phyloP scores from a whole-genome alignment of 2,797 vertebrate genomes.

The Mycteria americana region DNA sequence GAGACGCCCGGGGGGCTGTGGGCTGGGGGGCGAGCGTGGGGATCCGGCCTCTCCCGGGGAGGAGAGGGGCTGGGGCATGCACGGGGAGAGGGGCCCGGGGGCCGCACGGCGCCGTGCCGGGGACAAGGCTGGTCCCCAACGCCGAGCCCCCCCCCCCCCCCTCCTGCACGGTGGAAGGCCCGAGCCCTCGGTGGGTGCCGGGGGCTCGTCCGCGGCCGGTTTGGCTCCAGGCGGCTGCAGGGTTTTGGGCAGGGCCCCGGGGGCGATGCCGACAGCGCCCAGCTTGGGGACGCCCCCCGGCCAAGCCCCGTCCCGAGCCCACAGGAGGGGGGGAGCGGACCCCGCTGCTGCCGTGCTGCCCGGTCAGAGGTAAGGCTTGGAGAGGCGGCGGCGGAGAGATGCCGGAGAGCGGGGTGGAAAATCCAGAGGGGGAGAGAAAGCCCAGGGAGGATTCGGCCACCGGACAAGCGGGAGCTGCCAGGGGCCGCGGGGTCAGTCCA shows the following conservation, averaged over 20 bases:
- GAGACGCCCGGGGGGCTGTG: neutral
- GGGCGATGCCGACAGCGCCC: rapidly evolving
- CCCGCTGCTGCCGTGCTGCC: neutral
- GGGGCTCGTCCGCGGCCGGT: neutral
- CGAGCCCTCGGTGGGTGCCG: neutral
- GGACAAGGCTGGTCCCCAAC: neutral
- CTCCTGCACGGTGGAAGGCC: neutral
- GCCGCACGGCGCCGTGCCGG: no score
- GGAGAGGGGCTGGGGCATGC: neutral
- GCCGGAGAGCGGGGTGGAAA: neutral
- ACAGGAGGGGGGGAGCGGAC: neutral
- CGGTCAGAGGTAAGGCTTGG: neutral
- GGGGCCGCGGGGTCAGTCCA: neutral
- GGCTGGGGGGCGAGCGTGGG: neutral
- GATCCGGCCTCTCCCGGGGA: neutral
- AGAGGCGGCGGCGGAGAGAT: neutral
- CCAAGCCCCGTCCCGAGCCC: neutral
- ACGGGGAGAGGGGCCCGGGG: neutral
- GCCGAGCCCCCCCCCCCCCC: neutral
- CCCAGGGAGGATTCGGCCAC: neutral
- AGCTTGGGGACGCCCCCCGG: rapidly evolving
- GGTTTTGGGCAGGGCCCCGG: neutral
- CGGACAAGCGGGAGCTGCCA: neutral
- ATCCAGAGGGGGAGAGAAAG: neutral
- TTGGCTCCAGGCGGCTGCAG: neutral